Base-by-base conservation (phyloP, 1,140 invertebrate species). In the Hypothenemus hampei region DNA sequence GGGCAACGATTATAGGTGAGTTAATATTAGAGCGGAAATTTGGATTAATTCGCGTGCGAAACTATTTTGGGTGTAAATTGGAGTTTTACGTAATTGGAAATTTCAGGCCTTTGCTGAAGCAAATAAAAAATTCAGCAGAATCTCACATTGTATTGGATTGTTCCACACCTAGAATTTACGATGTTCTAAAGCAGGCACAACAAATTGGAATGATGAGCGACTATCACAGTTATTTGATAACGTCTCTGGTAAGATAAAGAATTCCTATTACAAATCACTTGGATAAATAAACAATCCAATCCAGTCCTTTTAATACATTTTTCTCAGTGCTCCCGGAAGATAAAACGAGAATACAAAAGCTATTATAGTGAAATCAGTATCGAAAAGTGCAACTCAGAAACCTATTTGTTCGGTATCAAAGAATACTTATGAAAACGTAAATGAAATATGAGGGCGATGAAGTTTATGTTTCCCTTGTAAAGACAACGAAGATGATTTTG, bases 131-230 rank as follows among this genome's bases (percentile, higher is more conserved):
- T 67, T 88, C 85, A 1, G 87, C 87, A 0, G 91, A 95, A 71
- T 89, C 87, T 1, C 87, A 93, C 67, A 92, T 98, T 53, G 85
- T 97, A 3, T 75, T 98, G 16, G 93, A 97, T 71, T 96, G 93
- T 65, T 82, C 84, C 5, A 89, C 84, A 0, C 86, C 91, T 41
- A 84, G 86, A 63, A 87, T 94, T 50, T 83, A 87, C 55, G 82
- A 87, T 45, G 84, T 93, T 5, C 71, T 96, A 33, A 92, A 92
- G 67, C 90, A 94, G 74, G 91, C 91, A 3, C 91, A 95, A 74
- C 91, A 96, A 75, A 91, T 94, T 41, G 92, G 91, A 26, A 91
- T 94, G 87, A 91, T 94, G 87, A 93, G 89, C 29, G 89, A 92
- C 69, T 89, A 92, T 67, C 89, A 93, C 68, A 91, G 87, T 70